Conservation (phyloP, 2,797 vertebrate species). For the Acestrorhynchus altus region DNA sequence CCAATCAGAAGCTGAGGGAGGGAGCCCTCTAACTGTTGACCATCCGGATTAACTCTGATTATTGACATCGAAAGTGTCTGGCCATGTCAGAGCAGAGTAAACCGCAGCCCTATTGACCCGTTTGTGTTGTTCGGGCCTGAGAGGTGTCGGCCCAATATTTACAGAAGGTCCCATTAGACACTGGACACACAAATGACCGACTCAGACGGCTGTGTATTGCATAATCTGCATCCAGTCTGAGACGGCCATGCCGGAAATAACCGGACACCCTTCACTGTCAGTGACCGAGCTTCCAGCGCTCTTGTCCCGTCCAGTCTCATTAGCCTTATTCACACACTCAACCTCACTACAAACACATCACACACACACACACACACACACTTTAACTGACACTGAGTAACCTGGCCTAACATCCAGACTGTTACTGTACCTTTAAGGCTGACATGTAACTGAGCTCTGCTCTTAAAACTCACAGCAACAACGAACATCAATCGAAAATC, state of each 20-base stretch:
- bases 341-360: too few relatives aligned
- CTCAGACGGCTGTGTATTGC: not conserved
- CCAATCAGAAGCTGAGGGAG: not conserved
- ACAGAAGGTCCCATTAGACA: slow-evolving; percentile 61
- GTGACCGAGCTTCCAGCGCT: not conserved
- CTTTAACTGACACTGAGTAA: too few relatives aligned
- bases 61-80: slow-evolving; percentile 50
- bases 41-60: slow-evolving; percentile 50
- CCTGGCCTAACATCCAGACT: too few relatives aligned
- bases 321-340: not conserved
- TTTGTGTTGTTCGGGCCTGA: slow-evolving; percentile 38
- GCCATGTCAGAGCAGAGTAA: slow-evolving; percentile 32
- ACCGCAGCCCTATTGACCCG: slow-evolving; percentile 53
- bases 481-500: too few relatives aligned
- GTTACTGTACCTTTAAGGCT: not conserved
- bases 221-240: not conserved
- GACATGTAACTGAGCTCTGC: too few relatives aligned
- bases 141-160: slow-evolving; percentile 66
- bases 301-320: not conserved
- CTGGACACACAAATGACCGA: slow-evolving; percentile 59
- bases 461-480: too few relatives aligned
- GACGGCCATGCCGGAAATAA: not conserved
- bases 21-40: slow-evolving; percentile 29
- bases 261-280: not conserved
- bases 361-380: too few relatives aligned